Base-by-base conservation (phyloP, 2,113 vertebrate species). In the Brachyhypopomus gauderio region DNA sequence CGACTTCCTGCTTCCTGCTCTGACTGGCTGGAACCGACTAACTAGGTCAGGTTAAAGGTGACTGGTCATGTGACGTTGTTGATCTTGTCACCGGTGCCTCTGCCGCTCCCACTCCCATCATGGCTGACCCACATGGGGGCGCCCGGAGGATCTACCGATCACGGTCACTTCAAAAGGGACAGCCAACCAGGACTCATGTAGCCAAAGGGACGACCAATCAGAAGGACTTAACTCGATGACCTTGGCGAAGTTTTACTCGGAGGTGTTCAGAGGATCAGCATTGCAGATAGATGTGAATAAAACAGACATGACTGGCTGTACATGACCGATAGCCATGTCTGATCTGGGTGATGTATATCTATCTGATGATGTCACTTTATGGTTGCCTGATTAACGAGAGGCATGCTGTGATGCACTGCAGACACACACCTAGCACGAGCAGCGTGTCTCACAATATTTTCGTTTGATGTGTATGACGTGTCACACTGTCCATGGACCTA, bases 31-130 rank as follows among this genome's bases (percentile, higher is more conserved):
- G 82, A 79, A 62, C 67, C 73, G 77, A 36, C 81, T 85, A 91
- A 91, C 84, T 91, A 89, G 92, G 91, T 92, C 89, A 92, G 88
- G 89, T 88, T 84, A 85, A 38, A 82, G 88, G 90, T 85, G 87
- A 90, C 84, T 14, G 76, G 82, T 66, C 80, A 75, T 20, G 75
- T 84, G 63, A 59, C 30, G 17, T 27, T 25, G 52, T 66, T 72
- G 64, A 75, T 74, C 71, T 77, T 45, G 45, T 19, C 81, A 77
- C 23, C 22, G 63, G 27, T 52, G 60, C 8, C 56, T 63, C 62
- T 70, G 73, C 78, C 60, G 79, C 73, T 52, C 45, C 45, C 55
- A 59, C 67, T 23, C 75, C 60, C 71, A 38, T 79, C 76, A 79
- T 23, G 5, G 25, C 56, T 74, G 73, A 82, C 67, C 58, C 77